Percentiles rank a stretch among this genome's conserved stretches.
phyloP scores from a whole-genome alignment of 2,888 invertebrate species.

The Spilosoma lubricipeda region DNA sequence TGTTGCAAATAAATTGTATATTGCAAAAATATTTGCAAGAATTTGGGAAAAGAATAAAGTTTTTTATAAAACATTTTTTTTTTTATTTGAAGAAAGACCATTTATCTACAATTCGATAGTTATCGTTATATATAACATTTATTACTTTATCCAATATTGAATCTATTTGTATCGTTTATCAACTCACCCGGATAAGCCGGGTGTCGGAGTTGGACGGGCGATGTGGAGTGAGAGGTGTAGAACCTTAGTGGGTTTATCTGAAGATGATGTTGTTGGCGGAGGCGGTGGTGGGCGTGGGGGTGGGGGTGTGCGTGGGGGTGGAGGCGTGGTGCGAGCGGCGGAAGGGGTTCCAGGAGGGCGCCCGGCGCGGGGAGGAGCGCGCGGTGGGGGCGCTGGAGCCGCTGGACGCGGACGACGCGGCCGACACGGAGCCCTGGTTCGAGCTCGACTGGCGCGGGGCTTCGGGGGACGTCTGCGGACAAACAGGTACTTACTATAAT shows the following conservation, averaged over 20 bases:
- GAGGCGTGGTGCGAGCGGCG: slow-evolving; percentile 83
- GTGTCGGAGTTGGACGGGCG: not conserved
- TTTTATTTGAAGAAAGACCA: not conserved
- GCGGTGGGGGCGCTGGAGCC: slow-evolving; percentile 74
- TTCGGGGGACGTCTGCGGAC: slow-evolving; percentile 64
- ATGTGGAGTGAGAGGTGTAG: not conserved
- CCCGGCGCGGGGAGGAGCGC: slow-evolving; percentile 77
- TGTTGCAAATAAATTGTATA: not conserved
- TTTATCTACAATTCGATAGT: not conserved
- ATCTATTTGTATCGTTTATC: not conserved
- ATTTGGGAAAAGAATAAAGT: not conserved
- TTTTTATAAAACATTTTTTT: not conserved
- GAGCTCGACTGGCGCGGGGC: slow-evolving; percentile 71
- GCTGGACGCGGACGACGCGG: slow-evolving; percentile 79
- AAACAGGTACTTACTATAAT: no score
- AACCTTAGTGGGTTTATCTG: slow-evolving; percentile 72
- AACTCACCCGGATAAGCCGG: not conserved
- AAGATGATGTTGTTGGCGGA: slow-evolving; percentile 86
- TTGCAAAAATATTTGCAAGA: not conserved
- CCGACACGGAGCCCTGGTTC: slow-evolving; percentile 81
- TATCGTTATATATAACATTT: not conserved
- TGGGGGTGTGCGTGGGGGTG: slow-evolving; percentile 13
- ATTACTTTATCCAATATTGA: not conserved
- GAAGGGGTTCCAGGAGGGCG: slow-evolving; percentile 91
- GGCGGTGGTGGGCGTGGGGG: slow-evolving; percentile 45